These are phyloP conservation scores for Rhopalosiphum nymphaeae DNA, from an alignment of 2,888 invertebrate species.

Conservation along the genomic window DNA sequence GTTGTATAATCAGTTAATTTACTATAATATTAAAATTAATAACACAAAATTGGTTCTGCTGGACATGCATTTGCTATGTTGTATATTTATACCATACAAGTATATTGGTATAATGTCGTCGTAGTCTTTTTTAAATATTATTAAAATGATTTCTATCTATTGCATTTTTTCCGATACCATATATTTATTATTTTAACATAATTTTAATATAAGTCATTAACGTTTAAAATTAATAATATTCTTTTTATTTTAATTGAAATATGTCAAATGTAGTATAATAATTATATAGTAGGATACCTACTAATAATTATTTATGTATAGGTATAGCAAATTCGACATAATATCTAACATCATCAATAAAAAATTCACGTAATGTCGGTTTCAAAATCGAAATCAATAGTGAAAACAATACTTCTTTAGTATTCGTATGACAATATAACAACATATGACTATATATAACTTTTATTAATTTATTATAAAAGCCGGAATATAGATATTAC, in stretches of 20 bases:
- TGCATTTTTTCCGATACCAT: not conserved
- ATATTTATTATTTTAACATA: not conserved
- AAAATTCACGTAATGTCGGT: slow-evolving; percentile 31
- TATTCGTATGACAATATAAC: slow-evolving; percentile 5
- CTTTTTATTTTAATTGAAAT: not conserved
- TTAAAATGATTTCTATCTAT: not conserved
- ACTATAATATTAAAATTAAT: not conserved
- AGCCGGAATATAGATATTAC: not conserved
- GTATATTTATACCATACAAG: not conserved
- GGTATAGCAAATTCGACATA: not conserved
- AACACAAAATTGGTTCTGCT: not conserved
- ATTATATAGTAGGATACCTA: not conserved
- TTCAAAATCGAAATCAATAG: slow-evolving; percentile 44
- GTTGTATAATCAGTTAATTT: not conserved
- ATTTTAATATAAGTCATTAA: not conserved
- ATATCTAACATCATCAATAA: slow-evolving; percentile 27
- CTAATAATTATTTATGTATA: not conserved
- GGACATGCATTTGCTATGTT: not conserved
- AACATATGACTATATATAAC: not conserved
- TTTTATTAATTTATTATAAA: not conserved
- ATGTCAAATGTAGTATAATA: not conserved
- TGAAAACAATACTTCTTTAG: slow-evolving; percentile 20
- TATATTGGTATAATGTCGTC: not conserved
- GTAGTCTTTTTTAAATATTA: not conserved
- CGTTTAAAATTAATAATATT: not conserved